Evolutionary conservation across 2,113 vertebrate genomes (phyloP).

Genomic region (Meleagris gallopavo): DNA sequence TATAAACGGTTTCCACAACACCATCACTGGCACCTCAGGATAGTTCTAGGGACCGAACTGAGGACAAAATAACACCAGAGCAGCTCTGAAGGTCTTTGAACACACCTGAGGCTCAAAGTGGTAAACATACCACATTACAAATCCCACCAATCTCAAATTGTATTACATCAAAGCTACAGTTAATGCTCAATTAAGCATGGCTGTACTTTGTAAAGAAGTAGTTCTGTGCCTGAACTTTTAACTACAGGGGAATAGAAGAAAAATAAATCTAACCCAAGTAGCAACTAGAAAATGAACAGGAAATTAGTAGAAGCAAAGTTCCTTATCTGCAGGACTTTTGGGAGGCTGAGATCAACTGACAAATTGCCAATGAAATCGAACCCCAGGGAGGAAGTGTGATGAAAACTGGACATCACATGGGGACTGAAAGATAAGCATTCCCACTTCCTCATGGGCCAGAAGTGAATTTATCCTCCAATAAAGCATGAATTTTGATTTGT

Average conservation of each 20-base stretch:
- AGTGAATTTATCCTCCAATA: neutral
- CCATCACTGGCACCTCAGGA: neutral
- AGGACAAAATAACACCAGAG: neutral
- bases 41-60: neutral
- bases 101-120: fast-evolving
- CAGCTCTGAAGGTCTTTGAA: neutral
- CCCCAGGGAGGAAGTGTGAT: neutral
- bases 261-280: neutral
- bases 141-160: neutral
- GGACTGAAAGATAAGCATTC: neutral
- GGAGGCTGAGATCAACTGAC: neutral
- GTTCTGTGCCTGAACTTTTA: neutral
- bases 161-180: neutral
- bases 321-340: neutral
- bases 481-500: fast-evolving
- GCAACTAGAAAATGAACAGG: neutral
- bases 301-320: neutral
- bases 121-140: neutral
- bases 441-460: fast-evolving
- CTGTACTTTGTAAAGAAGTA: neutral
- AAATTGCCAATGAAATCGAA: neutral
- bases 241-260: neutral
- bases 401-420: neutral
- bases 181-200: neutral
- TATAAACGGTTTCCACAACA: neutral